phyloP scores from a whole-genome alignment of 2,113 vertebrate genomes.

The Baryphthengus martii region DNA sequence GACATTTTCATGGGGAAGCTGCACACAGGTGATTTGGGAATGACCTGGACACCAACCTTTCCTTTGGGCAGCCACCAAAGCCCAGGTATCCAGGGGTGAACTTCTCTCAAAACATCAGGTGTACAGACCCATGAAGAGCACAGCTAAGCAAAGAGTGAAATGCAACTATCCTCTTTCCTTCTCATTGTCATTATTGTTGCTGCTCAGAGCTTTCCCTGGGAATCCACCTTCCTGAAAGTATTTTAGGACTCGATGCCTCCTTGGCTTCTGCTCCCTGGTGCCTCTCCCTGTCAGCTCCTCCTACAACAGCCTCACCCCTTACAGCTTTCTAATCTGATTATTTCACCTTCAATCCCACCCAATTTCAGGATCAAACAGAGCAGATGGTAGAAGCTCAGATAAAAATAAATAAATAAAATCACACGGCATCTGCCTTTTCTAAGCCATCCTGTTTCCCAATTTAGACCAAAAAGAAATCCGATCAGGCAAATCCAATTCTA shows the following conservation, averaged over 20 bases:
- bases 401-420: too few species aligned
- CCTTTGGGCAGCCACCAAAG: not conserved
- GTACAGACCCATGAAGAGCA: accelerated
- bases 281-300: not conserved
- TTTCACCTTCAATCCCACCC: not conserved
- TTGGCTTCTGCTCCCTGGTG: not conserved
- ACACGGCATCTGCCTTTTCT: not conserved
- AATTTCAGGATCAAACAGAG: not conserved
- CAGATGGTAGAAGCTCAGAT: not conserved
- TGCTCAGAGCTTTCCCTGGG: not conserved
- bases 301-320: not conserved
- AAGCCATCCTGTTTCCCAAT: not conserved
- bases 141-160: accelerated
- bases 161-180: not conserved
- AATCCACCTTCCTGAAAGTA: not conserved
- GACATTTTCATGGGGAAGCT: accelerated
- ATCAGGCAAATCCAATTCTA: conserved; percentile 61
- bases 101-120: not conserved
- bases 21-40: accelerated
- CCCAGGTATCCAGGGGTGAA: not conserved
- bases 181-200: not conserved
- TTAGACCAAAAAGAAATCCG: conserved; percentile 50
- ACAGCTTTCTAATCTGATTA: not conserved
- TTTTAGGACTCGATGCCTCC: accelerated
- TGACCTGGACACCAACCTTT: not conserved